Percentiles rank a stretch among this genome's conserved stretches.
Conservation (phyloP, 2,888 invertebrate species). For the Dusona sp. region DNA sequence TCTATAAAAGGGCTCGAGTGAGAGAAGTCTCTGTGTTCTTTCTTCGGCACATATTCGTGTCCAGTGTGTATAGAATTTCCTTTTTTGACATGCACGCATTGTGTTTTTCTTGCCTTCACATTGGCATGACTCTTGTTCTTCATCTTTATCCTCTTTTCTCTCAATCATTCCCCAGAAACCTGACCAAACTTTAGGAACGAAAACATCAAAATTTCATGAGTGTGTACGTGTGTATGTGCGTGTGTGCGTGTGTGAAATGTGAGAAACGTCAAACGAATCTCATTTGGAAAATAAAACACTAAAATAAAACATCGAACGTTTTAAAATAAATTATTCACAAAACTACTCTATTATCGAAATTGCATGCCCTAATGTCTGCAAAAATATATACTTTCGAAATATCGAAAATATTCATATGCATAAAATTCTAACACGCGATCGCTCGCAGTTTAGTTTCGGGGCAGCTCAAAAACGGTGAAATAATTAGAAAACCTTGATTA, state of each 20-base stretch:
- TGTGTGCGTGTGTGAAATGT: background rate
- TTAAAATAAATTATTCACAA: conserved; percentile 66
- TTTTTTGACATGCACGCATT: conserved; percentile 43
- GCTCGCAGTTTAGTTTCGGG: conserved; percentile 9
- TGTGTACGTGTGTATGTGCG: too few species aligned
- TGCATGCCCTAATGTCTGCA: conserved; percentile 42
- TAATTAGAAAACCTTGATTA: background rate
- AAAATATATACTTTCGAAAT: conserved; percentile 17
- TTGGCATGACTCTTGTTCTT: conserved; percentile 13
- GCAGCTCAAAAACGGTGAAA: background rate
- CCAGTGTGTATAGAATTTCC: conserved; percentile 40
- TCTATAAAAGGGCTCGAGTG: conserved; percentile 47
- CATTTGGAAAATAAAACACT: conserved; percentile 24
- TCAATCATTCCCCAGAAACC: conserved; percentile 5
- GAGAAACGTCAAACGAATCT: conserved; percentile 31
- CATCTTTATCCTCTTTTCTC: conserved; percentile 7
- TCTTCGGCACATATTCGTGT: conserved; percentile 29
- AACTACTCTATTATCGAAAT: conserved; percentile 68
- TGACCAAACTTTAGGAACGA: background rate
- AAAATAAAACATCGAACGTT: conserved; percentile 37
- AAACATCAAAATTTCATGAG: conserved; percentile 14
- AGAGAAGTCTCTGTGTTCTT: conserved; percentile 24
- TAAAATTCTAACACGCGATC: conserved; percentile 54
- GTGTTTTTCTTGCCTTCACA: conserved; percentile 41
- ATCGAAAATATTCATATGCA: conserved; percentile 13